Evolutionary conservation across 2,797 vertebrate species (phyloP).

Genomic region (Cossypha niveicapilla): DNA sequence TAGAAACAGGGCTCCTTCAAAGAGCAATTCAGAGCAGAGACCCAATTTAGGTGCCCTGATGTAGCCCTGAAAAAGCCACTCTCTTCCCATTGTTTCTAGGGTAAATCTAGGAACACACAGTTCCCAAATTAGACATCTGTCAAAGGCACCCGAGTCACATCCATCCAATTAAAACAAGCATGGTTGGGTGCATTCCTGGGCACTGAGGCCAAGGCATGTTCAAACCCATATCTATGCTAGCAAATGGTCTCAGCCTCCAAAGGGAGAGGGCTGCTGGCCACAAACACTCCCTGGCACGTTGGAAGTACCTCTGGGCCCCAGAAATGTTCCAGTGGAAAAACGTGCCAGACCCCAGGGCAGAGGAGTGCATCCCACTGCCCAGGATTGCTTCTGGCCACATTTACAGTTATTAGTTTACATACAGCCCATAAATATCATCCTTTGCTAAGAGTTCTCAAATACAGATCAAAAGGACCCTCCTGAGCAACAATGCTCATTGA

Average conservation of each 20-base stretch:
- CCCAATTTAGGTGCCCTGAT: neutral
- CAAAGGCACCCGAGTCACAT: neutral
- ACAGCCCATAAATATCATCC: neutral
- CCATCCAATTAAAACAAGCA: constrained; percentile 3
- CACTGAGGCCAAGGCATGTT: neutral
- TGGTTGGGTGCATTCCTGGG: neutral
- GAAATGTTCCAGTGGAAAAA: neutral
- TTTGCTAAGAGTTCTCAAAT: neutral
- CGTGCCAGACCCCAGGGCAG: accelerated
- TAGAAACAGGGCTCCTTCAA: neutral
- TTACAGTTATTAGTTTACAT: neutral
- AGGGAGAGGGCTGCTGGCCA: neutral
- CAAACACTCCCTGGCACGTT: neutral
- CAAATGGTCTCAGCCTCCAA: neutral
- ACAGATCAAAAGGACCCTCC: neutral
- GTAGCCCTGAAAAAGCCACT: neutral
- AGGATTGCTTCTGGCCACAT: neutral
- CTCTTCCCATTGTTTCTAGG: neutral
- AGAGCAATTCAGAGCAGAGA: neutral
- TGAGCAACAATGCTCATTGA: neutral
- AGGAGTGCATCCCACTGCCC: neutral
- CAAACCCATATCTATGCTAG: neutral
- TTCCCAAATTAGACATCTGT: neutral
- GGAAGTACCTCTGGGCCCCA: neutral
- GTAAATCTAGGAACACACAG: neutral